Base-by-base conservation (phyloP, 2,888 invertebrate genomes). In the Chymomyza caudatula region DNA sequence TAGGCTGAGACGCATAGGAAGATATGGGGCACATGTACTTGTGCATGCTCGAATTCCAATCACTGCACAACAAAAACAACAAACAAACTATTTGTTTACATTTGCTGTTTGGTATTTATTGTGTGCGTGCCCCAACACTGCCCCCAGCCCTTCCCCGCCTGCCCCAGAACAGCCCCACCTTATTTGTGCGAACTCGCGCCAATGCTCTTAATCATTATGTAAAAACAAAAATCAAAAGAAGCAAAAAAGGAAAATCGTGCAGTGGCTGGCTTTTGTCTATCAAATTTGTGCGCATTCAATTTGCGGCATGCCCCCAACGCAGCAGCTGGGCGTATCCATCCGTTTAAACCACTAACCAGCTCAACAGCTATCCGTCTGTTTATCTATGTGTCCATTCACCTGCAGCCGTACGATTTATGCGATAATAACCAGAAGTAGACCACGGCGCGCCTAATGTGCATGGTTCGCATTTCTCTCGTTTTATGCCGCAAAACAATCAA, bases 81-180 rank as follows among this genome's bases (percentile, higher is more conserved):
- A 75, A 61, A n/a, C n/a, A 72, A 65, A 71, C 68, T 71, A 77
- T 85, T 80, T 80, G 80, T 80, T 80, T 80, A 80, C 79, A 80
- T 85, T 72, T 67, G 65, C 63, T 57, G 47, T 56, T 58, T 60
- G 62, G 52, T 37, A 37, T 37, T 37, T 19, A 15, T 1, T 37
- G 47, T 47, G 37, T 63, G 59, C 29, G 62, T 55, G 29, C 29
- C 25, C 25, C 6, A 13, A 4, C 43, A 43, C 13, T 43, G 4
- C 43, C 13, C 13, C 43, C 43, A 43, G n/a, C 37, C 37, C 37
- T 11, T 37, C 37, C 37, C 37, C 37, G 5, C 37, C 37, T 37
- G 37, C 37, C 37, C n/a, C n/a, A n/a, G n/a, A n/a, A 25, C 6
- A 25, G 47, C 47, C 19, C 4, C 8, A 19, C 8, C 47, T 47